Percentiles rank a stretch among this genome's conserved stretches.
These are phyloP conservation scores for Chiridota heheva DNA, from an alignment of 35 echinoderm and acorn worm species.

Conservation along the genomic window DNA sequence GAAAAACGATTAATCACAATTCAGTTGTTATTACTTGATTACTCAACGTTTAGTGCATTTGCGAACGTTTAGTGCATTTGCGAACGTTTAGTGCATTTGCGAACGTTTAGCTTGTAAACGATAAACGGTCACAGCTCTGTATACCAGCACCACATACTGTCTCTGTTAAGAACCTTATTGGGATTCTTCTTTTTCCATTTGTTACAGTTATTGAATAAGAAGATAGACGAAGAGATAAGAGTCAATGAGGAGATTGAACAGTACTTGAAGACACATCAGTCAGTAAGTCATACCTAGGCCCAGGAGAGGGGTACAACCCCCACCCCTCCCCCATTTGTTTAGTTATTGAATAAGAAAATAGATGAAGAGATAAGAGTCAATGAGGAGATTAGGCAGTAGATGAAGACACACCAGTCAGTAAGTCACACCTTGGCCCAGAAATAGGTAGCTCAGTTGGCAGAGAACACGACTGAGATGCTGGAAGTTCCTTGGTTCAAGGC, in stretches of 20 bases:
- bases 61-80: no score
- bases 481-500: no score
- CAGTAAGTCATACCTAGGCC: constrained; percentile 54
- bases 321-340: neutral
- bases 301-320: neutral
- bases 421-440: constrained; percentile 14
- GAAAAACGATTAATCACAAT: no score
- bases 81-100: no score
- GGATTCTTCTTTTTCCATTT: neutral
- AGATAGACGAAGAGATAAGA: constrained; percentile 82
- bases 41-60: no score
- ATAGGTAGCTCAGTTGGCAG: no score
- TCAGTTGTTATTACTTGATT: no score
- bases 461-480: no score
- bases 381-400: constrained; percentile 86
- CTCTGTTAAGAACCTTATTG: no score
- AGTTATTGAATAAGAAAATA: constrained; percentile 83
- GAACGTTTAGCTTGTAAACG: no score
- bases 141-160: no score
- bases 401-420: constrained; percentile 89
- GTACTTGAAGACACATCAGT: constrained; percentile 86
- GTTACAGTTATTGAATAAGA: constrained; percentile 72
- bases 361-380: constrained; percentile 90
- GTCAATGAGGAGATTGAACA: constrained; percentile 96
- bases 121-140: no score